Evolutionary conservation across 2,888 invertebrate species (phyloP).

Genomic region (Venustoraphidia nigricollis): DNA sequence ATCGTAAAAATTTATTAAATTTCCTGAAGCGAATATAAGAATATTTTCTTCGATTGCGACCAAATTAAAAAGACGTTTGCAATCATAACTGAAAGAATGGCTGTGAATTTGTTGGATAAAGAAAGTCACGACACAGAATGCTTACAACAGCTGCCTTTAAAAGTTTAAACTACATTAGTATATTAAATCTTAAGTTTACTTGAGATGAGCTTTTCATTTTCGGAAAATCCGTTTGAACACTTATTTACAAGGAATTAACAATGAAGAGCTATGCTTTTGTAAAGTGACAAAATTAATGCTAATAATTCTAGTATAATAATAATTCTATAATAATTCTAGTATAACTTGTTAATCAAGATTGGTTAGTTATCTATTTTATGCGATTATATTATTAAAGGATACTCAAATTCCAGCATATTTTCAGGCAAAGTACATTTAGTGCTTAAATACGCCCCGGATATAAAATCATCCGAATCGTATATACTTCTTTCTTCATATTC

Average conservation of each 20-base stretch:
- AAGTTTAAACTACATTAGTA: no score
- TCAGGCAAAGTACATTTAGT: slow-evolving; percentile 36
- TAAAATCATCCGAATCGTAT: slow-evolving; percentile 32
- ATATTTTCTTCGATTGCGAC: slow-evolving; percentile 58
- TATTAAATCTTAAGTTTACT: neutral
- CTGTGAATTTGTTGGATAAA: slow-evolving; percentile 29
- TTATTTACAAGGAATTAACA: slow-evolving; percentile 7
- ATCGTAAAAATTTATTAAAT: slow-evolving; percentile 61
- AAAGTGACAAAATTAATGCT: no score
- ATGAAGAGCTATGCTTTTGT: no score
- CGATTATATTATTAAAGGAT: slow-evolving; percentile 32
- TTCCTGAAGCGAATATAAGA: slow-evolving; percentile 68
- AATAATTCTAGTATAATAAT: no score
- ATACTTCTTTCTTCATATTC: slow-evolving; percentile 16
- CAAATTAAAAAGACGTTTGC: slow-evolving; percentile 64
- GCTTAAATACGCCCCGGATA: slow-evolving; percentile 37
- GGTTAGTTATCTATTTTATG: neutral
- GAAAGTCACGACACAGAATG: slow-evolving; percentile 4
- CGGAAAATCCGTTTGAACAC: neutral
- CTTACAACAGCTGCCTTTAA: slow-evolving; percentile 1
- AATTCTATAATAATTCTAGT: no score
- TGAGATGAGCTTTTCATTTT: slow-evolving; percentile 1
- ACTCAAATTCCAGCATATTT: slow-evolving; percentile 49
- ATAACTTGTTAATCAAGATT: neutral
- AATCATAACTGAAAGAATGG: slow-evolving; percentile 77